phyloP scores from a whole-genome alignment of 2,113 vertebrate species.

The Aythya baeri region DNA sequence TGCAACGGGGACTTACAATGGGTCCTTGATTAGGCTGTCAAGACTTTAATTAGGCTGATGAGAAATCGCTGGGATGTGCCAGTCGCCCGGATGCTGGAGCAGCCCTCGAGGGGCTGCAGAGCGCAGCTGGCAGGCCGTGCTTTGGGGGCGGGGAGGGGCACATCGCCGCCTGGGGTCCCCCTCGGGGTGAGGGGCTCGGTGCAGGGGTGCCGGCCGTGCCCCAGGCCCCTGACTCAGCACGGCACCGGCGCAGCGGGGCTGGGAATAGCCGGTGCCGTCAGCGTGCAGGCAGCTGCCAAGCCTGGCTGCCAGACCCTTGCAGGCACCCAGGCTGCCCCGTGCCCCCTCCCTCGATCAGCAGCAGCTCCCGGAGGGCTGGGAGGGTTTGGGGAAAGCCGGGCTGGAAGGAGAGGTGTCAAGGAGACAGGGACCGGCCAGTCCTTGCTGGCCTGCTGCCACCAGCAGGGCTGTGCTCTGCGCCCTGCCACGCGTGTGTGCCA shows the following conservation, averaged over 20 bases:
- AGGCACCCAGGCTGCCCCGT: not conserved
- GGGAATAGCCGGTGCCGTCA: constrained; percentile 42
- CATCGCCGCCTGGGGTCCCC: not conserved
- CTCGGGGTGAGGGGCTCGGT: not conserved
- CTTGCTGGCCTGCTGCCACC: not conserved
- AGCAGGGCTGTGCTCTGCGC: not conserved
- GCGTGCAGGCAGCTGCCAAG: not conserved
- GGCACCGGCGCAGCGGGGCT: accelerated
- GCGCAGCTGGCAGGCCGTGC: accelerated
- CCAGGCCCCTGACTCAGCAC: constrained; percentile 62
- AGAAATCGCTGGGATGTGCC: not conserved
- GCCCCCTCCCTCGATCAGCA: not conserved
- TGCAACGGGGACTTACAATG: constrained; percentile 28
- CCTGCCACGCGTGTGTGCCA: not conserved
- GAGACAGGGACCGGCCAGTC: not conserved
- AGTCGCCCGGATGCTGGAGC: not conserved
- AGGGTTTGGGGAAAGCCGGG: not conserved
- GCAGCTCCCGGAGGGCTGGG: not conserved
- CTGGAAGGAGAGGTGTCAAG: not conserved
- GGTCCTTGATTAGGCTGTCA: constrained; percentile 40
- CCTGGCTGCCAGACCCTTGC: not conserved
- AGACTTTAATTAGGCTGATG: constrained; percentile 23
- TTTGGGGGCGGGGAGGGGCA: not conserved
- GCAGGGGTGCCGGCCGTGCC: not conserved
- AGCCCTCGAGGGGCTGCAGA: not conserved